These are phyloP conservation scores for Panagrolaimus sp. DNA, from an alignment of 1,140 invertebrate genomes.

Conservation along the genomic window DNA sequence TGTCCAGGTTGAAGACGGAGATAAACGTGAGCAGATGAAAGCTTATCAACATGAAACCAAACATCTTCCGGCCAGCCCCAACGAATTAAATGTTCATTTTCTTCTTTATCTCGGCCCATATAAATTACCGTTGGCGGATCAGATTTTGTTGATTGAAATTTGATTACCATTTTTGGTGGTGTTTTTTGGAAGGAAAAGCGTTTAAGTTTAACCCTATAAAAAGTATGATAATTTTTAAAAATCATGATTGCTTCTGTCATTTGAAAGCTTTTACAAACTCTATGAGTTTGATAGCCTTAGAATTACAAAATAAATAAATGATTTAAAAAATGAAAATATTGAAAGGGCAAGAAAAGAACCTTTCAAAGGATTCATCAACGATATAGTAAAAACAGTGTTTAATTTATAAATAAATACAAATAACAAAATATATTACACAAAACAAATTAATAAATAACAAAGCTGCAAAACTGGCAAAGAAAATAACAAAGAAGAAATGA, in stretches of 20 bases:
- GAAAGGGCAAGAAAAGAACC: slow-evolving; percentile 8
- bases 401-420: too few species aligned
- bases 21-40: slow-evolving; percentile 95
- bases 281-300: slow-evolving; percentile 65
- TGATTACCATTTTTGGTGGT: slow-evolving; percentile 52
- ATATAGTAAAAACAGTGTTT: too few species aligned
- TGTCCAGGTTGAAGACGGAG: slow-evolving; percentile 80
- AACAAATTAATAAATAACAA: too few species aligned
- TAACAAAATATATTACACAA: too few species aligned
- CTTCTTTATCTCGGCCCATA: slow-evolving; percentile 91
- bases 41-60: slow-evolving; percentile 94
- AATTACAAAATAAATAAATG: too few species aligned
- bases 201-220: neutral
- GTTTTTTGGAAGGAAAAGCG: neutral
- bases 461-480: too few species aligned
- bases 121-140: slow-evolving; percentile 79
- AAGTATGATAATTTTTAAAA: too few species aligned
- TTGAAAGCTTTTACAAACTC: neutral
- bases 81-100: slow-evolving; percentile 73
- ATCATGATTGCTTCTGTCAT: neutral
- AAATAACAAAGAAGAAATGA: too few species aligned
- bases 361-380: neutral
- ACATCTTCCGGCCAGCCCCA: slow-evolving; percentile 99
- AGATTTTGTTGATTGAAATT: slow-evolving; percentile 66
- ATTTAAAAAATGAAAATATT: neutral